Percentiles rank a stretch among this genome's conserved stretches.
These are phyloP conservation scores for Oryzias dopingdopingensis DNA, from an alignment of 2,797 vertebrate species.

Conservation along the genomic window DNA sequence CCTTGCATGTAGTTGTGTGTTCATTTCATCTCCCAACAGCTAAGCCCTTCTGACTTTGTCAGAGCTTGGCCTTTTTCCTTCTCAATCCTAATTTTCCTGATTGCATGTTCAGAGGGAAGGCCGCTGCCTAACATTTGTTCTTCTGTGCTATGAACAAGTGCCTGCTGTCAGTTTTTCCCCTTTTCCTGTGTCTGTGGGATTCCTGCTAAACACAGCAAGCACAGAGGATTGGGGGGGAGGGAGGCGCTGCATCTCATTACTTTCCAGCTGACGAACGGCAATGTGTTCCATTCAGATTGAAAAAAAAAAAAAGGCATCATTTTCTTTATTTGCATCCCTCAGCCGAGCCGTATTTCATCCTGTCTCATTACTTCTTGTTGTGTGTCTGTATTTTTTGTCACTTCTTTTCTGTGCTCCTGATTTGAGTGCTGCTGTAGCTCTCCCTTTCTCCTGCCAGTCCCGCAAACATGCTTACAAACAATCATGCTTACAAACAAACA, in stretches of 20 bases:
- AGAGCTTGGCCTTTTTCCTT: constrained; percentile 6
- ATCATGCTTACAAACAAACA: neutral
- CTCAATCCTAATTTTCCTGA: constrained; percentile 37
- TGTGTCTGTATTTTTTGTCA: constrained; percentile 24
- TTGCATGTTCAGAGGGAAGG: constrained; percentile 39
- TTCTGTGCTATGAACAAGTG: constrained; percentile 61
- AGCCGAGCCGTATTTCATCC: constrained; percentile 19
- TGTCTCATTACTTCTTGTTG: constrained; percentile 7
- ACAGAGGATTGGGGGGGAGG: neutral
- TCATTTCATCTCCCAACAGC: constrained; percentile 19
- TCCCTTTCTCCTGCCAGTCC: neutral
- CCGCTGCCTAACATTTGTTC: constrained; percentile 52
- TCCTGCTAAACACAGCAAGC: constrained; percentile 55
- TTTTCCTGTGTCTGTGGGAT: constrained; percentile 52
- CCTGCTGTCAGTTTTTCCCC: constrained; percentile 59
- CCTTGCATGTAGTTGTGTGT: constrained; percentile 7
- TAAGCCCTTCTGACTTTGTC: constrained; percentile 19
- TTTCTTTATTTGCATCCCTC: constrained; percentile 16
- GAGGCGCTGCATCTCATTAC: constrained; percentile 58
- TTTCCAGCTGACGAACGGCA: constrained; percentile 66
- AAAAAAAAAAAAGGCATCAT: constrained; percentile 42
- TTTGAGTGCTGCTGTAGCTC: constrained; percentile 15
- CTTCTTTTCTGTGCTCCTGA: constrained; percentile 8
- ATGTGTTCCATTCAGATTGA: constrained; percentile 58
- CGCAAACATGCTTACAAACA: neutral